phyloP scores from a whole-genome alignment of 2,797 vertebrate species.

The Crypturellus tataupa region DNA sequence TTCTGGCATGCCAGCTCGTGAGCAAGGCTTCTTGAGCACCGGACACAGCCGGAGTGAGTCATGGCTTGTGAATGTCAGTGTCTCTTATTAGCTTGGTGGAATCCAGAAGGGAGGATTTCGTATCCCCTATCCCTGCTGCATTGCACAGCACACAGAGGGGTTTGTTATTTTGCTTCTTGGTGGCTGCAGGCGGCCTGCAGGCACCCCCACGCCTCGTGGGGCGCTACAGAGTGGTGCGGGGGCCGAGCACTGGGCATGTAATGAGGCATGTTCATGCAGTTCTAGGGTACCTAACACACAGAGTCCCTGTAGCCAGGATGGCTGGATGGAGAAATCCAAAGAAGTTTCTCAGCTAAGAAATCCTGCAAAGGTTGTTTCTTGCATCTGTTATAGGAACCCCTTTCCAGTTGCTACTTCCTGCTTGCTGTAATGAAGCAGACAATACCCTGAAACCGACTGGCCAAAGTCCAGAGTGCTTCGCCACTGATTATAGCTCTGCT shows the following conservation, averaged over 20 bases:
- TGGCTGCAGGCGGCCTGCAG: neutral
- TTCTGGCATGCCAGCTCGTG: neutral
- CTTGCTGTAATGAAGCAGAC: neutral
- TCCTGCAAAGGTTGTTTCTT: neutral
- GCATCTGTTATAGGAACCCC: neutral
- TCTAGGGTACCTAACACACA: neutral
- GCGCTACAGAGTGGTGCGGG: neutral
- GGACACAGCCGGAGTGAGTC: neutral
- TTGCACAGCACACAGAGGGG: neutral
- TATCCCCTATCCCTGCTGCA: neutral
- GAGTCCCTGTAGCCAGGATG: neutral
- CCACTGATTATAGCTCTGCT: rapidly evolving
- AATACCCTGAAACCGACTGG: neutral
- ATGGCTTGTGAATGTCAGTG: neutral
- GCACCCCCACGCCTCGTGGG: neutral
- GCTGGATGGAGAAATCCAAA: neutral
- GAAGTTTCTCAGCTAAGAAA: neutral
- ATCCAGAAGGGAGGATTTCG: constrained; percentile 16
- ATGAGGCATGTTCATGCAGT: neutral
- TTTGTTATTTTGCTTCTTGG: neutral
- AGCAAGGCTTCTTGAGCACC: neutral
- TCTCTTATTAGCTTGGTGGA: constrained; percentile 24
- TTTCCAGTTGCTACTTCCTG: neutral
- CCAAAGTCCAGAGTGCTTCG: neutral
- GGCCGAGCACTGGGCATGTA: neutral